Percentiles rank a stretch among this genome's conserved stretches.
phyloP scores from a whole-genome alignment of 1,140 invertebrate species.

The Drosophila malerkotliana region DNA sequence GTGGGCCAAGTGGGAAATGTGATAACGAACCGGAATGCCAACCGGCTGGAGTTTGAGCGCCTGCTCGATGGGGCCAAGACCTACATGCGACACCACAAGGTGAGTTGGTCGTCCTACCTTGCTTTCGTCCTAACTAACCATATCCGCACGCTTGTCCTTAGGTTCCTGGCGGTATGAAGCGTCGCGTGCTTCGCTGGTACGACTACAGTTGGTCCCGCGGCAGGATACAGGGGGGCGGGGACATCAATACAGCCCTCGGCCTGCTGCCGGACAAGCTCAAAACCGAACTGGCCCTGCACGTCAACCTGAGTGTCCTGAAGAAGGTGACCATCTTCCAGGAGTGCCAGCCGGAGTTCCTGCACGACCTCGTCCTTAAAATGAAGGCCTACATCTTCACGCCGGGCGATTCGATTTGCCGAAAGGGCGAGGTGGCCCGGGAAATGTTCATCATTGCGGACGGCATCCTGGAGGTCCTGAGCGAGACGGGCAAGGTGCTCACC shows the following conservation, averaged over 20 bases:
- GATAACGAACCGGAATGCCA: constrained; percentile 98
- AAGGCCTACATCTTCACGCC: constrained; percentile 98
- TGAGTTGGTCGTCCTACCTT: constrained; percentile 53
- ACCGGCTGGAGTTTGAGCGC: constrained; percentile 96
- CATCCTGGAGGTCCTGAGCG: constrained; percentile 97
- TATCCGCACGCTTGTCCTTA: constrained; percentile 40
- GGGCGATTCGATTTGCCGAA: constrained; percentile 97
- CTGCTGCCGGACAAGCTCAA: constrained; percentile 97
- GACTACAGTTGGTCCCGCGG: constrained; percentile 99
- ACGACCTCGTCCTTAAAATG: constrained; percentile 98
- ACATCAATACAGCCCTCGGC: constrained; percentile 97
- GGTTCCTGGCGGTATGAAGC: constrained; percentile 97
- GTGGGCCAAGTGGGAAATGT: constrained; percentile 99
- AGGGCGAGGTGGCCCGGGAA: constrained; percentile 96
- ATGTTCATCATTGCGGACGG: constrained; percentile 99
- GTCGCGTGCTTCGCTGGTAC: constrained; percentile 97
- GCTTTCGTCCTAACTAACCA: not conserved
- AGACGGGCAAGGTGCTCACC: constrained; percentile 95
- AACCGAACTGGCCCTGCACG: constrained; percentile 97
- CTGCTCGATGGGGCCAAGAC: constrained; percentile 97
- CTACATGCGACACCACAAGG: constrained; percentile 98
- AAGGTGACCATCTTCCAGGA: constrained; percentile 94
- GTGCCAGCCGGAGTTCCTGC: constrained; percentile 98
- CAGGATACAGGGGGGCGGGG: constrained; percentile 96
- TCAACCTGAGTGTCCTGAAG: constrained; percentile 97